Percentiles rank a stretch among this genome's conserved stretches.
Conservation (phyloP, 1,140 invertebrate species). For the Globodera rostochiensis region DNA sequence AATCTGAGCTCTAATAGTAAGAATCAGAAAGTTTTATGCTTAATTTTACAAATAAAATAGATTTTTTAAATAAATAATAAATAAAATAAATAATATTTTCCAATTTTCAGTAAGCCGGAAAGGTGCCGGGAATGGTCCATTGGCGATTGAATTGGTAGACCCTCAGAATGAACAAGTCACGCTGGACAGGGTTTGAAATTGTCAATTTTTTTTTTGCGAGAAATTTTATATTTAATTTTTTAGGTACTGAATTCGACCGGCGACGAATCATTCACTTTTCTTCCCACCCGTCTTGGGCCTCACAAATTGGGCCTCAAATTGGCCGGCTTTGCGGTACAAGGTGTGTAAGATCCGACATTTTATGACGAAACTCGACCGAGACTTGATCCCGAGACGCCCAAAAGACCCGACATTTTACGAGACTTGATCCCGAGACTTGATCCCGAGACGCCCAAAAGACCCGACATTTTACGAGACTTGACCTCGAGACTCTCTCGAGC, state of each 20-base stretch:
- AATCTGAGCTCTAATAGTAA: too few relatives aligned
- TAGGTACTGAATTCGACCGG: slow-evolving; percentile 74
- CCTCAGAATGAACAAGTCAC: slow-evolving; percentile 84
- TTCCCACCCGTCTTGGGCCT: slow-evolving; percentile 82
- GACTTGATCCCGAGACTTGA: too few relatives aligned
- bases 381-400: slow-evolving; percentile 15
- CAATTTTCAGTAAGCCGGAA: slow-evolving; percentile 47
- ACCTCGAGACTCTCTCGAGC: too few relatives aligned
- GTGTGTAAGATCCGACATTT: slow-evolving; percentile 29
- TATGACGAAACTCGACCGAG: background rate
- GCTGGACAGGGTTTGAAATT: slow-evolving; percentile 70
- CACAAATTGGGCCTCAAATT: slow-evolving; percentile 86
- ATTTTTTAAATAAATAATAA: background rate
- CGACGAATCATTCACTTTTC: slow-evolving; percentile 77
- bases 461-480: too few relatives aligned
- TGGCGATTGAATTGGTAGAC: slow-evolving; percentile 84
- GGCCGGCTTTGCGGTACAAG: slow-evolving; percentile 75
- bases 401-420: too few relatives aligned
- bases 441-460: too few relatives aligned
- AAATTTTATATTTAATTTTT: slow-evolving; percentile 50
- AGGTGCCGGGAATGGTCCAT: slow-evolving; percentile 74
- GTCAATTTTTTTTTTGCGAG: background rate
- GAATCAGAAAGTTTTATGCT: too few relatives aligned
- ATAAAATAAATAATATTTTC: background rate
- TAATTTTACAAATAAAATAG: too few relatives aligned